Percentiles rank a stretch among this genome's conserved stretches.
Conservation (phyloP, 2,888 invertebrate genomes). For the Prenolepis imparis region DNA sequence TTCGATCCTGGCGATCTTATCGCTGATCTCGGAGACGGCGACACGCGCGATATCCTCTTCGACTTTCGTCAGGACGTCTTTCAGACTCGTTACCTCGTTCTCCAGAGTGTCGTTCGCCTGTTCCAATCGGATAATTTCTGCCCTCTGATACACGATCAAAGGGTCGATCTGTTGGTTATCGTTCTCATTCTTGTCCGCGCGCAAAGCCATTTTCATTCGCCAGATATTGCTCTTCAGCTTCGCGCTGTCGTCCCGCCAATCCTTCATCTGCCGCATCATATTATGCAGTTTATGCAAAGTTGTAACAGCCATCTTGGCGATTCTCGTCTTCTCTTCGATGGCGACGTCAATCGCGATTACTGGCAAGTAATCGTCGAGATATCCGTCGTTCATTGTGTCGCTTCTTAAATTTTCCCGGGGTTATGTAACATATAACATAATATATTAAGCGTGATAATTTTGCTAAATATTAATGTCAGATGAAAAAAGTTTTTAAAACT, state of each 20-base stretch:
- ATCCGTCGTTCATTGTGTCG: conserved; percentile 49
- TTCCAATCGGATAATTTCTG: conserved; percentile 67
- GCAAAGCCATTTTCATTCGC: conserved; percentile 63
- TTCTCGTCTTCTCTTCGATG: conserved; percentile 62
- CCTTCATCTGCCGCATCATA: conserved; percentile 66
- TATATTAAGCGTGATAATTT: neutral
- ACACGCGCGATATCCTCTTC: conserved; percentile 60
- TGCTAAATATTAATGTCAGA: neutral
- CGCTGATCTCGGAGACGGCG: conserved; percentile 50
- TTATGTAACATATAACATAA: neutral
- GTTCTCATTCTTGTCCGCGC: conserved; percentile 50
- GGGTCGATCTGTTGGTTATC: conserved; percentile 61
- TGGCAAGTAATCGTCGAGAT: conserved; percentile 37
- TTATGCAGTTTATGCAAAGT: conserved; percentile 65
- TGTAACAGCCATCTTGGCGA: conserved; percentile 63
- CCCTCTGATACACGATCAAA: conserved; percentile 65
- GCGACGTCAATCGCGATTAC: conserved; percentile 51
- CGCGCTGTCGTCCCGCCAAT: conserved; percentile 68
- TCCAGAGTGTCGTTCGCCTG: conserved; percentile 60
- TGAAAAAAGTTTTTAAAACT: neutral
- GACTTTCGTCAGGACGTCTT: conserved; percentile 55
- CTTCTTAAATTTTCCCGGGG: neutral
- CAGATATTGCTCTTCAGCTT: conserved; percentile 69
- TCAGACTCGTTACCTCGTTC: conserved; percentile 64
- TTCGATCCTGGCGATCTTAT: conserved; percentile 52